Conservation (phyloP, 2,888 invertebrate species). For the Eupithecia subumbrata region DNA sequence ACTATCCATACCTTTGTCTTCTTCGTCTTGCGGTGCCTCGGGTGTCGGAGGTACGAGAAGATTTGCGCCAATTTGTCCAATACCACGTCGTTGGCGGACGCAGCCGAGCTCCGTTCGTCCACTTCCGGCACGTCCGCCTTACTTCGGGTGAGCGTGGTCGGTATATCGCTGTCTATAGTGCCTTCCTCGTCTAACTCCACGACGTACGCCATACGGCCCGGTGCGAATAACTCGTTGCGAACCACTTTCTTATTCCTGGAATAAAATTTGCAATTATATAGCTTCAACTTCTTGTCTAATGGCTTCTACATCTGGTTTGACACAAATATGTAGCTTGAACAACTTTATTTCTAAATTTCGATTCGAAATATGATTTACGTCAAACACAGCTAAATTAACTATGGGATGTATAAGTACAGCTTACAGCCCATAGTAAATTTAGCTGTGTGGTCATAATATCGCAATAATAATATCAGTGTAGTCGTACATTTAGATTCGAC, state of each 20-base stretch:
- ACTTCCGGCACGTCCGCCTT: conserved; percentile 94
- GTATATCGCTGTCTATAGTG: conserved; percentile 90
- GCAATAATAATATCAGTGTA: too few species aligned
- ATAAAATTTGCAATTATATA: neutral
- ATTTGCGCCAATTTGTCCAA: conserved; percentile 99
- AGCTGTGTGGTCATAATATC: too few species aligned
- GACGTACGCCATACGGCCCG: conserved; percentile 99
- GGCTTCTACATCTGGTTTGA: too few species aligned
- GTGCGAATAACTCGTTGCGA: conserved; percentile 95
- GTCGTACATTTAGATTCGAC: too few species aligned
- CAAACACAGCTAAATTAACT: too few species aligned
- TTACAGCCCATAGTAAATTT: too few species aligned
- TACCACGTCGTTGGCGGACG: conserved; percentile 91
- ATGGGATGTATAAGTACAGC: too few species aligned
- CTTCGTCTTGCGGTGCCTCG: conserved; percentile 90
- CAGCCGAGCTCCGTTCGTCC: conserved; percentile 79
- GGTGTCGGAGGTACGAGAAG: conserved; percentile 95
- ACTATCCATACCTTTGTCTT: conserved; percentile 84
- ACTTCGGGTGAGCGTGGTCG: conserved; percentile 96
- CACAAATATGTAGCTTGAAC: too few species aligned
- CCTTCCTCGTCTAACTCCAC: conserved; percentile 96
- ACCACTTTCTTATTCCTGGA: conserved; percentile 88
- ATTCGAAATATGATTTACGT: too few species aligned
- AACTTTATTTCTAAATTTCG: too few species aligned
- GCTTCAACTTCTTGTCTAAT: too few species aligned